Percentiles rank a stretch among this genome's conserved stretches.
phyloP scores from a whole-genome alignment of 53 echinoderm and acorn worm species.

The Mesocentrotus franciscanus region DNA sequence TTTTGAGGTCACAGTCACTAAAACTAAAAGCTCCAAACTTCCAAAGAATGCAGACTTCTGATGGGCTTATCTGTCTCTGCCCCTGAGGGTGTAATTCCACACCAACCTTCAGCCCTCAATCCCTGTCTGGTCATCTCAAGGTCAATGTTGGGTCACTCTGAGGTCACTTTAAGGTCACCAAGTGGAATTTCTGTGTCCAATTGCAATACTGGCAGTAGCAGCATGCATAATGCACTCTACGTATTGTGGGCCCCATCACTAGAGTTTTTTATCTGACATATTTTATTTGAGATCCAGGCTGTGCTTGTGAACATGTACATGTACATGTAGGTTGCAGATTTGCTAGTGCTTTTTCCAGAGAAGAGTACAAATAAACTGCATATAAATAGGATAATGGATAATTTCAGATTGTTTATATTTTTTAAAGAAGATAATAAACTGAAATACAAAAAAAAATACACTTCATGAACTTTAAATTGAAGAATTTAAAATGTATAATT shows the following conservation, averaged over 20 bases:
- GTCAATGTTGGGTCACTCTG: constrained; percentile 25
- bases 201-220: background rate
- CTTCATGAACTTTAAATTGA: too few species aligned
- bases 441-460: too few species aligned
- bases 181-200: background rate
- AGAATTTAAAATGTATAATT: background rate
- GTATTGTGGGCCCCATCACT: background rate
- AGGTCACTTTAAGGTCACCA: constrained; percentile 37
- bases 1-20: constrained; percentile 18
- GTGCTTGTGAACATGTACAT: too few species aligned
- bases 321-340: too few species aligned
- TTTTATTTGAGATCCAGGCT: too few species aligned
- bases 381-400: too few species aligned
- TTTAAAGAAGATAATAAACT: too few species aligned
- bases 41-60: constrained; percentile 39
- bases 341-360: too few species aligned
- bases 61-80: constrained; percentile 19
- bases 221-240: background rate
- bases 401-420: too few species aligned
- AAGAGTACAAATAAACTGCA: too few species aligned
- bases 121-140: constrained; percentile 36
- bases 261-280: background rate
- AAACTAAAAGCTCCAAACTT: background rate
- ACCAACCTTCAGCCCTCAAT: background rate
- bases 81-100: constrained; percentile 11